These are phyloP conservation scores for Lochmaea capreae DNA, from an alignment of 2,888 invertebrate genomes.

Conservation along the genomic window DNA sequence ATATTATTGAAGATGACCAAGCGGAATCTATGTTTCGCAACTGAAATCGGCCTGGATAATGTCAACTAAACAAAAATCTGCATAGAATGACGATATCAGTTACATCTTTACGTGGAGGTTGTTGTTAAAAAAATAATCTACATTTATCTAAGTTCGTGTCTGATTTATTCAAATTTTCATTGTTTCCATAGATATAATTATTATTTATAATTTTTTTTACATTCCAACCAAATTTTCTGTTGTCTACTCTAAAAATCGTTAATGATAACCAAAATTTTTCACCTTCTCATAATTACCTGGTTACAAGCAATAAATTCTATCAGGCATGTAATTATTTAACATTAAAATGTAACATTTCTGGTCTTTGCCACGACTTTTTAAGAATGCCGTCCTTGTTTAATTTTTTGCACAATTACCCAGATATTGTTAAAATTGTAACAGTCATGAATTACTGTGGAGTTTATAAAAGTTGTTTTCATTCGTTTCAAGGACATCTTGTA, in stretches of 20 bases:
- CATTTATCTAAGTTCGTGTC: conserved; percentile 7
- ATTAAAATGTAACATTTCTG: background rate
- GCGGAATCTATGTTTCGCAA: too few relatives aligned
- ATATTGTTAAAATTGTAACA: conserved; percentile 10
- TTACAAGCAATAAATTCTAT: background rate
- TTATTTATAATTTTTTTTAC: background rate
- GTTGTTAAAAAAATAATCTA: conserved; percentile 19
- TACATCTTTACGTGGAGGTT: too few relatives aligned
- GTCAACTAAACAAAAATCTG: too few relatives aligned
- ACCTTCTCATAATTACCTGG: background rate
- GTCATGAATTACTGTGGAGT: background rate
- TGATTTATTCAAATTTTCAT: background rate
- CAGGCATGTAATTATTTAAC: conserved; percentile 5
- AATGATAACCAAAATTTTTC: background rate
- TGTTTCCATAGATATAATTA: background rate
- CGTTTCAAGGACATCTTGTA: background rate
- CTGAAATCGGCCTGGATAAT: too few relatives aligned
- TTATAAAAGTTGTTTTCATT: conserved; percentile 10
- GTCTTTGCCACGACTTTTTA: background rate
- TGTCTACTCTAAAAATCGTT: background rate
- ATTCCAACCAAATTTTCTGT: background rate
- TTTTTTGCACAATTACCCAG: conserved; percentile 4
- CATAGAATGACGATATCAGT: too few relatives aligned
- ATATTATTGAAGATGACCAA: too few relatives aligned
- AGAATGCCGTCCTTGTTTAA: conserved; percentile 1